Evolutionary conservation across 2,888 invertebrate species (phyloP).

Genomic region (Zeuzera pyrina): DNA sequence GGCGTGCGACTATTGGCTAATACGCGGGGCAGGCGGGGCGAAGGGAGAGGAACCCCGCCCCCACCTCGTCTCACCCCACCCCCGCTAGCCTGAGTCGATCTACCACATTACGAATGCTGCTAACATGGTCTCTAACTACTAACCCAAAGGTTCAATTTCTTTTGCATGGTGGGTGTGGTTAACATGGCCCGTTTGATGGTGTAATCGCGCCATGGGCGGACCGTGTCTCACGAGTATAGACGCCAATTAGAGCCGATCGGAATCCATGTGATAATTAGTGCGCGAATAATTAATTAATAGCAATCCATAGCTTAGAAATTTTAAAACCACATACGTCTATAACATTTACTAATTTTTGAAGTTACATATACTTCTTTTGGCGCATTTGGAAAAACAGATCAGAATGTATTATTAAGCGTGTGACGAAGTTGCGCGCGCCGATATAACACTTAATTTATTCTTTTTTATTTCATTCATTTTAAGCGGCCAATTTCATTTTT

Average conservation of each 20-base stretch:
- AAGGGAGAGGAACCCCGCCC: slow-evolving; percentile 48
- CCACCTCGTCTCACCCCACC: slow-evolving; percentile 52
- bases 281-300: slow-evolving; percentile 29
- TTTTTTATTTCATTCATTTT: too few species aligned
- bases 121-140: slow-evolving; percentile 30
- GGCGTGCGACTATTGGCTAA: slow-evolving; percentile 51
- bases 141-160: slow-evolving; percentile 29
- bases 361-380: too few species aligned
- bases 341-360: too few species aligned
- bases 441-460: too few species aligned
- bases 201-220: slow-evolving; percentile 69
- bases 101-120: slow-evolving; percentile 42
- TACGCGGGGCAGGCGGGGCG: slow-evolving; percentile 54
- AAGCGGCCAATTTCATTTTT: too few species aligned
- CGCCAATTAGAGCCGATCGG: slow-evolving; percentile 60
- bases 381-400: too few species aligned
- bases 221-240: slow-evolving; percentile 52
- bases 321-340: too few species aligned
- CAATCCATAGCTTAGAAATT: too few species aligned
- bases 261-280: slow-evolving; percentile 47
- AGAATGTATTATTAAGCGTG: too few species aligned
- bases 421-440: too few species aligned
- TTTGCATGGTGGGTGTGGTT: slow-evolving; percentile 21
- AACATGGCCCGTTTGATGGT: slow-evolving; percentile 47
- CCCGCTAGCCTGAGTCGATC: slow-evolving; percentile 40